Conservation (phyloP, 2,797 vertebrate genomes). For the Gadopsis marmoratus region DNA sequence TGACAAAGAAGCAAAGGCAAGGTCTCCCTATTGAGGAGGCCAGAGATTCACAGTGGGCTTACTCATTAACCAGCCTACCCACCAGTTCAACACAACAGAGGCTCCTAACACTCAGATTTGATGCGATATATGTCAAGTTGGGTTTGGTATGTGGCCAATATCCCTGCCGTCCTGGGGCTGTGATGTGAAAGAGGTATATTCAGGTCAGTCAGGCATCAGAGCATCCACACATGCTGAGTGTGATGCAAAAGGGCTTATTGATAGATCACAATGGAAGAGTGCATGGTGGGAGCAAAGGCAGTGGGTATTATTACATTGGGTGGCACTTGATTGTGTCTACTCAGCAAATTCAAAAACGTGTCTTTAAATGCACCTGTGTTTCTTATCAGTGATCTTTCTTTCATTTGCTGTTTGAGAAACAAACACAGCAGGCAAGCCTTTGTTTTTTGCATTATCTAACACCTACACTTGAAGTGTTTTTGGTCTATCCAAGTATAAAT, state of each 20-base stretch:
- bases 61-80: slow-evolving; percentile 63
- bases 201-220: slow-evolving; percentile 52
- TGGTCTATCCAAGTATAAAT: slow-evolving; percentile 11
- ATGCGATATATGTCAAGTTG: slow-evolving; percentile 51
- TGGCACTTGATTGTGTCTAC: not conserved
- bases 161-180: slow-evolving; percentile 11
- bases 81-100: slow-evolving; percentile 52
- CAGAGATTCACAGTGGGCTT: slow-evolving; percentile 51
- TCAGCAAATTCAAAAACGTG: not conserved
- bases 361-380: not conserved
- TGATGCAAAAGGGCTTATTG: slow-evolving; percentile 28
- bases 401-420: not conserved
- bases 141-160: slow-evolving; percentile 48
- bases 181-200: slow-evolving; percentile 47
- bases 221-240: slow-evolving; percentile 31
- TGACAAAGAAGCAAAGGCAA: slow-evolving; percentile 36
- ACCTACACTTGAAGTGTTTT: not conserved
- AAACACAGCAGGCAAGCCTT: not conserved
- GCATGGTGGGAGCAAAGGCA: not conserved
- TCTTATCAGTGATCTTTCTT: not conserved
- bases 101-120: slow-evolving; percentile 38
- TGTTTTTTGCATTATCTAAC: not conserved
- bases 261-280: slow-evolving; percentile 15
- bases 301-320: not conserved
- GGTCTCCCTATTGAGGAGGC: slow-evolving; percentile 32